Base-by-base conservation (phyloP, 2,797 vertebrate species). In the Myripristis murdjan region DNA sequence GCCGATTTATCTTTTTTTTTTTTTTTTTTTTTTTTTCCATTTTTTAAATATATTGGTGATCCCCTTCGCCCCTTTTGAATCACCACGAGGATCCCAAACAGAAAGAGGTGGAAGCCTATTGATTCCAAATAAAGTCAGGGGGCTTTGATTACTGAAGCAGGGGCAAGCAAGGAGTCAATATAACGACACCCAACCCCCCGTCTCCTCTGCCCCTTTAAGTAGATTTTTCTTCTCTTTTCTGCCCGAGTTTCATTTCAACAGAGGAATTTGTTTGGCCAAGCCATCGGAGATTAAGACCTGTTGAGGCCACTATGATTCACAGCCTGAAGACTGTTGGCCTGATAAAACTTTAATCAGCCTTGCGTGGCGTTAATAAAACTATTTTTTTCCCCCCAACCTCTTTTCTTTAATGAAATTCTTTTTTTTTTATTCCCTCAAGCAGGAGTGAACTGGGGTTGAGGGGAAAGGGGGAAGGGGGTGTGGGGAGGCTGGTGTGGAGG, bases 281-380 rank as follows among this genome's bases (percentile, higher is more conserved):
- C 49, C 77, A 1, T 71, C 9, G 41, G 74, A 87, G 86, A 90
- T 79, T 60, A 69, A 80, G 77, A 91, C 89, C 88, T 91, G 91
- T 90, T 90, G 88, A 83, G 79, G 87, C 74, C 88, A 86, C 83
- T 74, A 69, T 64, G 75, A 5, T 28, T 67, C 67, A 68, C 59
- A 71, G 74, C 73, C 75, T 1, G 64, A 73, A 75, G 81, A 86
- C 84, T 80, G 75, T 81, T 70, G 87, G 81, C 74, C 73, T 35
- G 4, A 88, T 90, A 81, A 90, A 90, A 91, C 6, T 33, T 90
- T 90, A 79, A 91, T 89, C 77, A 79, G 55, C 72, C 48, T 56
- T 54, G n/a, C 71, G 72, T 16, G 53, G 11, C 68, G 70, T 77
- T 87, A 81, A 85, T 87, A 80, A 86, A 84, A 85, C 66, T 57